A percentile compares a stretch with the other conserved stretches of the same genome.
Conservation (phyloP, 2,888 invertebrate species). For the Andrena flavipes region DNA sequence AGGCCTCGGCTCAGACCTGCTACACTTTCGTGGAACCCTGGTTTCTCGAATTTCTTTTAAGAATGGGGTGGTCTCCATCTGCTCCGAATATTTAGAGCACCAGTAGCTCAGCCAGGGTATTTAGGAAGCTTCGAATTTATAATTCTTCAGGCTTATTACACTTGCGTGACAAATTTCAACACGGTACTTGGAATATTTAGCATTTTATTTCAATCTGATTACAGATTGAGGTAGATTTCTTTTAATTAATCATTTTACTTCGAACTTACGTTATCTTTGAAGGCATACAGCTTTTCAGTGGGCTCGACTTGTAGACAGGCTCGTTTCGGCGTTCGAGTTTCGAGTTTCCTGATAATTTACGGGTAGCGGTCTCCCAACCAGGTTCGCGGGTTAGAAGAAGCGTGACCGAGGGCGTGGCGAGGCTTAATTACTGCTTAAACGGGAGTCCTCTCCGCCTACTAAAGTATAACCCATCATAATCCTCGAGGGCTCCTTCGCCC, state of each 20-base stretch:
- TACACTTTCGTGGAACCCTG: constrained; percentile 45
- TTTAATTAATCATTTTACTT: no score
- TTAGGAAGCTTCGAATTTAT: no score
- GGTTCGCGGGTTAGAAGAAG: constrained; percentile 70
- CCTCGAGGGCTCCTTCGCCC: constrained; percentile 69
- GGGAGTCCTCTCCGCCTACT: constrained; percentile 83
- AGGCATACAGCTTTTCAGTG: background rate
- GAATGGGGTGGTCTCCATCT: background rate
- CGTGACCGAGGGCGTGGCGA: constrained; percentile 81
- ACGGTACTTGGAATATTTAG: no score
- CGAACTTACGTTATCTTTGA: background rate
- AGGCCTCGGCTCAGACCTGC: background rate
- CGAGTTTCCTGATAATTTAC: constrained; percentile 59
- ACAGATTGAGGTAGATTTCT: no score
- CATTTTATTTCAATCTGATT: no score
- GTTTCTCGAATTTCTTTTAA: background rate
- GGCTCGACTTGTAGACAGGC: background rate
- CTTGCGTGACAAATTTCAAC: no score
- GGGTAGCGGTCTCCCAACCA: constrained; percentile 29
- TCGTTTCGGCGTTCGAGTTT: background rate
- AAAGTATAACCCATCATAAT: constrained; percentile 83
- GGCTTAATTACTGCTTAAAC: constrained; percentile 84
- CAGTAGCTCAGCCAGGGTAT: no score
- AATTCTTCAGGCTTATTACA: no score
- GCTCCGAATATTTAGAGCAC: background rate